Evolutionary conservation across 2,888 invertebrate genomes (phyloP).

Genomic region (Aromia moschata): DNA sequence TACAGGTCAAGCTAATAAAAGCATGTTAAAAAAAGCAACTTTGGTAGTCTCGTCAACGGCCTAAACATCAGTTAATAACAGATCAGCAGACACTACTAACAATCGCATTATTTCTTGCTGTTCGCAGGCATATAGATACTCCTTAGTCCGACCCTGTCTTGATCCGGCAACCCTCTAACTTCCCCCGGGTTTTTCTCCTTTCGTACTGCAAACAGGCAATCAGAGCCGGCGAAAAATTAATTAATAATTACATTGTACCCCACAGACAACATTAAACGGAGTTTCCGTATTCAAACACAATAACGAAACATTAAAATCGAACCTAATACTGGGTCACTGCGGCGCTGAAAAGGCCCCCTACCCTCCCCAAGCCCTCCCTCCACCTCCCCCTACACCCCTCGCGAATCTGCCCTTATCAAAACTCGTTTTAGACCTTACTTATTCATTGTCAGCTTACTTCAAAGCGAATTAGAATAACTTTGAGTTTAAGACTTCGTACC

Average conservation of each 20-base stretch:
- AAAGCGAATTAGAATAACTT: conserved; percentile 56
- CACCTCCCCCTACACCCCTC: conserved; percentile 24
- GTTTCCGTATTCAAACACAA: conserved; percentile 44
- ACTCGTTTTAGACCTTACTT: conserved; percentile 56
- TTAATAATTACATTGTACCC: conserved; percentile 44
- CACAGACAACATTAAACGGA: conserved; percentile 37
- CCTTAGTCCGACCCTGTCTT: conserved; percentile 17
- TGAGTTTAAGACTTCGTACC: conserved; percentile 44
- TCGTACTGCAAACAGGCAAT: conserved; percentile 44
- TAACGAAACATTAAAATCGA: conserved; percentile 40
- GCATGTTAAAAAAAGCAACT: no score
- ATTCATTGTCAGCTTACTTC: conserved; percentile 58
- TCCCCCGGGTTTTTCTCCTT: conserved; percentile 43
- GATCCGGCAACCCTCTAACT: conserved; percentile 22
- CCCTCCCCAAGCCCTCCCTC: conserved; percentile 23
- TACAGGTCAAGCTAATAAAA: no score
- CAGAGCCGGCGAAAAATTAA: conserved; percentile 46
- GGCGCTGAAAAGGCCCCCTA: background rate
- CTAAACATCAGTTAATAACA: no score
- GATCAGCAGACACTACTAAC: no score
- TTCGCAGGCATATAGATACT: no score
- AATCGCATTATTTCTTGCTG: no score
- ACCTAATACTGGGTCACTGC: conserved; percentile 32
- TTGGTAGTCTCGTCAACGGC: no score
- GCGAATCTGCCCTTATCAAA: conserved; percentile 51